phyloP scores from a whole-genome alignment of 2,113 vertebrate species.

The Erinaceus europaeus region DNA sequence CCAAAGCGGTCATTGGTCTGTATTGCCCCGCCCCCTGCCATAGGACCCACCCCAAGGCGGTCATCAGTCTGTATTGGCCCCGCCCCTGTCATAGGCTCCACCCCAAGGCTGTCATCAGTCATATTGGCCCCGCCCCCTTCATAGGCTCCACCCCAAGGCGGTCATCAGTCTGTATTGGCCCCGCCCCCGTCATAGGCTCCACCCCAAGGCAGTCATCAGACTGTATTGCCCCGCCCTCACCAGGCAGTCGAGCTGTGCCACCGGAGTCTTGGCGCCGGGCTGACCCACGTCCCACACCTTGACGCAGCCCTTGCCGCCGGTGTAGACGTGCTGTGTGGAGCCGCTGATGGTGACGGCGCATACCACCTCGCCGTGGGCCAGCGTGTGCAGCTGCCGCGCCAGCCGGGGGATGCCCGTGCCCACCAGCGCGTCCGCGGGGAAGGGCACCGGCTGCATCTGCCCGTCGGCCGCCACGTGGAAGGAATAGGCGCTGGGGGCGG shows the following conservation, averaged over 20 bases:
- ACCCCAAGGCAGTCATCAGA: neutral
- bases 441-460: conserved; percentile 95
- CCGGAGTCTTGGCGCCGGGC: conserved; percentile 86
- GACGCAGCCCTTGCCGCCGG: conserved; percentile 86
- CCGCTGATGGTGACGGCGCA: conserved; percentile 93
- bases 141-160: neutral
- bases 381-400: conserved; percentile 81
- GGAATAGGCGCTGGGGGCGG: conserved; percentile 84
- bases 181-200: rapidly evolving
- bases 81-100: neutral
- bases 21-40: neutral
- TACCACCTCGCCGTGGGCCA: conserved; percentile 93
- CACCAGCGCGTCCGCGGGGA: conserved; percentile 78
- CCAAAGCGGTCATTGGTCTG: too few relatives aligned
- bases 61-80: neutral
- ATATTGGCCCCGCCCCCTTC: rapidly evolving
- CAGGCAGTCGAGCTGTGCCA: conserved; percentile 79
- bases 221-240: conserved; percentile 52
- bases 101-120: neutral
- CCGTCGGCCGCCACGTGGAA: conserved; percentile 91
- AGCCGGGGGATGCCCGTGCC: conserved; percentile 71
- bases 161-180: neutral
- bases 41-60: neutral
- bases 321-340: conserved; percentile 92
- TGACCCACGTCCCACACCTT: conserved; percentile 96